These are phyloP conservation scores for Selenia dentaria DNA, from an alignment of 2,888 invertebrate species.

Conservation along the genomic window DNA sequence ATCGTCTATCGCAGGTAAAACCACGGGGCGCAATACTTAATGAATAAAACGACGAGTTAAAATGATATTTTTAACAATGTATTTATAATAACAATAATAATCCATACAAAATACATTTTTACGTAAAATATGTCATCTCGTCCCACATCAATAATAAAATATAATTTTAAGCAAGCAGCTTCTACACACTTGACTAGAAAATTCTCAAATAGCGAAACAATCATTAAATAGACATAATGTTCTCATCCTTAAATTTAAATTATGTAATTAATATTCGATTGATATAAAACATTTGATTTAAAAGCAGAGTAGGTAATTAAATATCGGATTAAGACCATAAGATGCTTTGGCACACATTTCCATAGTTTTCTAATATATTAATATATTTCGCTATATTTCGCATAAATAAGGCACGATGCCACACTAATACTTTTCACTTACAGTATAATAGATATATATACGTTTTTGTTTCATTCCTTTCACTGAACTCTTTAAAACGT, in stretches of 20 bases:
- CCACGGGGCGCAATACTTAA: too few relatives aligned
- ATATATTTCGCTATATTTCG: too few relatives aligned
- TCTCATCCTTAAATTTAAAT: too few relatives aligned
- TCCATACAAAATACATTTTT: slow-evolving; percentile 76
- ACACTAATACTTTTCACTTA: slow-evolving; percentile 28
- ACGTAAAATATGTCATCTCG: slow-evolving; percentile 54
- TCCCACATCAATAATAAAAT: slow-evolving; percentile 41
- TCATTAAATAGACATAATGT: neutral
- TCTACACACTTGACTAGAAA: slow-evolving; percentile 52
- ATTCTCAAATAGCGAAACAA: slow-evolving; percentile 39
- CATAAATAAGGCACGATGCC: slow-evolving; percentile 73
- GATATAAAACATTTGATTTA: slow-evolving; percentile 32
- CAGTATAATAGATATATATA: slow-evolving; percentile 18
- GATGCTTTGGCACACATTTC: slow-evolving; percentile 57
- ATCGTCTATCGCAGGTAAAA: too few relatives aligned
- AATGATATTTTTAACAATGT: slow-evolving; percentile 63
- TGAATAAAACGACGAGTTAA: slow-evolving; percentile 9
- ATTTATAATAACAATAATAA: slow-evolving; percentile 74
- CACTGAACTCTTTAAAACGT: slow-evolving; percentile 25
- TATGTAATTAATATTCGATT: neutral
- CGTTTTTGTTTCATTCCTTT: slow-evolving; percentile 23
- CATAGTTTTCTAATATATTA: slow-evolving; percentile 28
- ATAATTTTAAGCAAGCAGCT: slow-evolving; percentile 48
- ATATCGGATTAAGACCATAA: slow-evolving; percentile 37
- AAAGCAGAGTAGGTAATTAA: slow-evolving; percentile 38